Conservation (phyloP, 2,888 invertebrate species). For the Hetaerina titia region DNA sequence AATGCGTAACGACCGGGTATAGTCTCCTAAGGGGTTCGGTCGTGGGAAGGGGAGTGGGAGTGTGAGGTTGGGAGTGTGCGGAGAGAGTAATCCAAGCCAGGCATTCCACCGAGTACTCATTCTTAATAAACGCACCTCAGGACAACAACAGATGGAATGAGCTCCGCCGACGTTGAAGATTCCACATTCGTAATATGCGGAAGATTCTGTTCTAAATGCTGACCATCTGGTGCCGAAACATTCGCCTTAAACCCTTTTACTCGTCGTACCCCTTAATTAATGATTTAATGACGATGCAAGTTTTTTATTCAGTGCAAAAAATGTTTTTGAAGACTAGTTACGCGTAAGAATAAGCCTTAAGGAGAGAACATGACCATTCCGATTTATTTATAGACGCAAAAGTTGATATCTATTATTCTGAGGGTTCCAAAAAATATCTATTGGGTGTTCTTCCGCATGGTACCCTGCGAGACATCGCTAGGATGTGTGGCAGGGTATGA, state of each 20-base stretch:
- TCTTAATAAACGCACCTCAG: conserved; percentile 6
- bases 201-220: background rate
- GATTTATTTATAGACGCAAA: too few species aligned
- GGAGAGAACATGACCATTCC: too few species aligned
- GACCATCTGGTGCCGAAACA: conserved; percentile 5
- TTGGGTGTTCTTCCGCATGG: too few species aligned
- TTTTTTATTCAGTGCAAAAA: too few species aligned
- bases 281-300: too few species aligned
- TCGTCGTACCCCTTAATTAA: background rate
- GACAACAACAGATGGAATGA: background rate
- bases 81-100: background rate
- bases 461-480: too few species aligned
- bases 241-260: background rate
- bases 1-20: background rate
- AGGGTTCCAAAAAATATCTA: too few species aligned
- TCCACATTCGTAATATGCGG: background rate
- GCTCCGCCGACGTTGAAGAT: background rate
- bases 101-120: background rate
- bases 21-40: background rate
- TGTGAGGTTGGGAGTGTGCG: background rate
- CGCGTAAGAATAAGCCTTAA: too few species aligned
- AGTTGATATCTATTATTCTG: too few species aligned
- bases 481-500: too few species aligned
- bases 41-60: background rate
- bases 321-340: too few species aligned